Conservation (phyloP, 2,888 invertebrate genomes). For the Petrolisthes cinctipes region DNA sequence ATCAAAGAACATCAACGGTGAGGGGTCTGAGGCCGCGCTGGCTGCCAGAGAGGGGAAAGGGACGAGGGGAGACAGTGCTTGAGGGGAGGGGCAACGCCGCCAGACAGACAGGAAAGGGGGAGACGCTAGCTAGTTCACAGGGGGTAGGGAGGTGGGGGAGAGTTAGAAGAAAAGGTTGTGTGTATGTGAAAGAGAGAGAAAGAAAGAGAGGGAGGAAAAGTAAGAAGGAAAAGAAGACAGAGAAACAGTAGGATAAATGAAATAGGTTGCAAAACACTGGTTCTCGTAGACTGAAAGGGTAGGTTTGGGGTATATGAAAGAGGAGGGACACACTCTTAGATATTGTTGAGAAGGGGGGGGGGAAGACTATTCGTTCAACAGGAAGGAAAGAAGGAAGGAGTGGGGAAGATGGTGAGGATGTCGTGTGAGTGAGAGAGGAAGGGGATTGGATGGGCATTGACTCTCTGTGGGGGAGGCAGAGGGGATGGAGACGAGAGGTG, state of each 20-base stretch:
- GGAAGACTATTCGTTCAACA: neutral
- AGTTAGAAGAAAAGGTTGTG: no score
- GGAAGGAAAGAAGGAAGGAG: constrained; percentile 3
- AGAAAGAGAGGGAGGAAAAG: neutral
- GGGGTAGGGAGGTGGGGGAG: no score
- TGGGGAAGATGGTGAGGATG: neutral
- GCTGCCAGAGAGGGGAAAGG: constrained; percentile 18
- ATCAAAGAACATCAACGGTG: constrained; percentile 44
- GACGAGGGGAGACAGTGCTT: neutral
- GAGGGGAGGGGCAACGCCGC: constrained; percentile 14
- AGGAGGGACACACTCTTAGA: no score
- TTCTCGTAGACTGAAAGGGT: no score
- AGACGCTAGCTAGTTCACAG: no score
- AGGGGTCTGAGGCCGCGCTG: neutral
- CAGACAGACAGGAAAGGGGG: neutral
- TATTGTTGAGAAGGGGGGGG: neutral
- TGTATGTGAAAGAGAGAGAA: neutral
- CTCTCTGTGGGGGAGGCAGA: neutral
- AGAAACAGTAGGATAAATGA: no score
- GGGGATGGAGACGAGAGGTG: neutral
- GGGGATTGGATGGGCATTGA: neutral
- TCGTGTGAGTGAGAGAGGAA: neutral
- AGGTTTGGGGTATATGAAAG: no score
- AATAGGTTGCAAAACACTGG: no score
- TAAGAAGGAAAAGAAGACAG: neutral